Evolutionary conservation across 2,113 vertebrate genomes (phyloP), one percentile per base, ranked within the genome.

Genomic region (Muscicapa adusta): DNA sequence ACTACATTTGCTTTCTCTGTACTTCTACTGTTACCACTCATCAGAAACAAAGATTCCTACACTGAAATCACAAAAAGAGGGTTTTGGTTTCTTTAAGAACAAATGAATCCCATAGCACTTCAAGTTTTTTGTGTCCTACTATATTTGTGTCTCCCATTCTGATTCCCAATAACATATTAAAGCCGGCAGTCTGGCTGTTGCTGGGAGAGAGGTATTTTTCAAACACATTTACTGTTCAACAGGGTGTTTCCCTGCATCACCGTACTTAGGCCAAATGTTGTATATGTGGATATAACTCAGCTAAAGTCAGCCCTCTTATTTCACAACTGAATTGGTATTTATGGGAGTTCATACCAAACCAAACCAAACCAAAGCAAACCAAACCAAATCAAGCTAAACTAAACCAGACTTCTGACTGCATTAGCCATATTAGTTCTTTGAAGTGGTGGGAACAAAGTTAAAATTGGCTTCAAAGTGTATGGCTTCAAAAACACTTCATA

Each of bases 311-410:
- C 2, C 9, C 14, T 82, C 10, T 58, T 58, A 91, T 19, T 92
- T 62, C 29, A 74, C 0, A 0, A 43, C 38, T 0, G 0, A 81
- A 77, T 84, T 67, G 42, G 19, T 40, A 62, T 80, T 73, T 86
- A 70, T 36, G 34, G 14, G 10, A 91, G 24, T 42, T 92, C 8
- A 76, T 75, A 61, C 2, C 8, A 63, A 63, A 60, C 6, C 18
- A 77, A 24, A 63, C 2, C 10, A 87, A 87, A 62, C 3, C 11
- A 74, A 70, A 54, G 0, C 67, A 67, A 75, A 34, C 4, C 29
- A 61, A 50, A 63, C 8, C 18, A 76, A 76, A 48, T n/a, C n/a
- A n/a, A n/a, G n/a, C 0, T 50, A 63, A 83, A 45, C 6, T 28
- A n/a, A 70, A 75, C 9, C 14, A 47, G 20, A 58, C 14, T 65